phyloP scores from a whole-genome alignment of 2,888 invertebrate species.

The Onchidella celtica region DNA sequence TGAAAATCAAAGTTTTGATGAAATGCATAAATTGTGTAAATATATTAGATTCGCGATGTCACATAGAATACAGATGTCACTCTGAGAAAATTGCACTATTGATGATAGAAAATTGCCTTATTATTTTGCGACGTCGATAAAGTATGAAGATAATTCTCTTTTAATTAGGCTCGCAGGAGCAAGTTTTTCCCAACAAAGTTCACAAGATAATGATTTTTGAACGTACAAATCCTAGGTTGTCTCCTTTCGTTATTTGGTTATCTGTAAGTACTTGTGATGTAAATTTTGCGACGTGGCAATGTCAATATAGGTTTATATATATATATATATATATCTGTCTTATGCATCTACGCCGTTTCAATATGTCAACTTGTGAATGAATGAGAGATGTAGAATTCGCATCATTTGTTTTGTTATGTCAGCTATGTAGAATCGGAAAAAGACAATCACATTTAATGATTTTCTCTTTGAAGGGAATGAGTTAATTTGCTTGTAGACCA shows the following conservation, averaged over 20 bases:
- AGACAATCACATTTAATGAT: no score
- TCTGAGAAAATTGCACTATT: not conserved
- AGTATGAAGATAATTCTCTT: conserved; percentile 17
- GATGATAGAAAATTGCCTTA: not conserved
- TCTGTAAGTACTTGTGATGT: not conserved
- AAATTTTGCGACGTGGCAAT: conserved; percentile 7
- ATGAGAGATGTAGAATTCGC: no score
- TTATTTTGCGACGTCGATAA: not conserved
- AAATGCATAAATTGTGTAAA: conserved; percentile 14
- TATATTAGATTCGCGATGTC: conserved; percentile 20
- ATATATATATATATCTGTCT: no score
- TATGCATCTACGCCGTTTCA: no score
- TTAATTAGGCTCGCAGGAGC: conserved; percentile 25
- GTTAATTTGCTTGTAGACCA: no score
- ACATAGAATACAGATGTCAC: conserved; percentile 8
- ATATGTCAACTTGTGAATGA: no score
- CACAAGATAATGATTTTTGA: conserved; percentile 18
- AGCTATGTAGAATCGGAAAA: no score
- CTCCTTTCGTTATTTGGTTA: not conserved
- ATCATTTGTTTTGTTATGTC: no score
- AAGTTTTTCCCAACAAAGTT: conserved; percentile 14
- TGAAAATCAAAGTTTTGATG: not conserved
- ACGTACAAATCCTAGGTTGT: not conserved
- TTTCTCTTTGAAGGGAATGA: no score
- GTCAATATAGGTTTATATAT: no score